Base-by-base conservation (phyloP, 2,113 vertebrate genomes). In the Elgaria multicarinata region DNA sequence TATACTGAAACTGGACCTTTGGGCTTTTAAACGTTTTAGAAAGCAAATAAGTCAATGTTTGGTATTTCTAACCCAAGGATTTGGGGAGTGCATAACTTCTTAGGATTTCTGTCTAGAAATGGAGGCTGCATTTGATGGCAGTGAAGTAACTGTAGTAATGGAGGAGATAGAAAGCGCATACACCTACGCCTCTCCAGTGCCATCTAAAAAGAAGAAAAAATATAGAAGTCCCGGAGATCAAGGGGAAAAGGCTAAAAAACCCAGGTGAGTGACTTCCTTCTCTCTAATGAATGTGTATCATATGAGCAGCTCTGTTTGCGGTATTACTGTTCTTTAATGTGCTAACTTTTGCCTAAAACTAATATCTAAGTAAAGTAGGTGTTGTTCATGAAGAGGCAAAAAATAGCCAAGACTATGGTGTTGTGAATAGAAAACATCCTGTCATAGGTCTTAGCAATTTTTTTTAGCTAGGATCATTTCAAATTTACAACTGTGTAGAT, bases 201-300 rank as follows among this genome's bases (percentile, higher is more conserved):
- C 98, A 1, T 96, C 97, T 13, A 99, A 98, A 96, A 99, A 98
- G 97, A 99, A 98, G 92, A 98, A 98, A 92, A 98, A 97, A 89
- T 97, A 97, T 82, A 99, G 98, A 97, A 89, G 93, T 88, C 91
- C 97, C 81, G 95, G 95, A 44, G 98, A 98, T 88, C 96, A 95
- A 62, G 96, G 96, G 66, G 98, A 98, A 93, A 98, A 98, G 94
- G 95, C 97, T 62, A 99, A 98, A 95, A 99, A 99, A 82, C 99
- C 99, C 85, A 98, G 98, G 99, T 99, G 26, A 94, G 95, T 69
- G 7, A 78, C 86, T 36, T 87, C n/a, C 4, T 69, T 92, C 82
- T 74, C 26, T 39, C 88, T 83, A 76, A 88, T 24, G 86, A 16
- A 20, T 26, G 5, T 58, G 16, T 12, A 13, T 1, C 1, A 0